Evolutionary conservation across 2,797 vertebrate genomes (phyloP).

Genomic region (Oreonectes daqikongensis): DNA sequence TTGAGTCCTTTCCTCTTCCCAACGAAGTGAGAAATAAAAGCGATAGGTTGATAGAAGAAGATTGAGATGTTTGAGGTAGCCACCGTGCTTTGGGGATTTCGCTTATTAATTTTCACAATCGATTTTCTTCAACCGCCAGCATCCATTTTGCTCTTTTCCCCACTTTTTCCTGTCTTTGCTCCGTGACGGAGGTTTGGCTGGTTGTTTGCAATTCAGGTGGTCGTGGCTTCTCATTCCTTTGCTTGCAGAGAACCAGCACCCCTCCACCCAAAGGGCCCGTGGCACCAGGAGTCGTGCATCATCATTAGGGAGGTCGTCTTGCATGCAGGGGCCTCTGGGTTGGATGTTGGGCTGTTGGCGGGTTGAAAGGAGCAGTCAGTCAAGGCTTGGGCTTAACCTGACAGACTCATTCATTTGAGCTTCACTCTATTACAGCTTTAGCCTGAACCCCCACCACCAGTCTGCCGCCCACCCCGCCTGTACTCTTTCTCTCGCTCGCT

Average conservation of each 20-base stretch:
- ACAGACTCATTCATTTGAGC: conserved; percentile 60
- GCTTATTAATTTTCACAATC: conserved; percentile 59
- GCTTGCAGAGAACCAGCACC: background rate
- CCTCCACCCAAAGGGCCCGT: conserved; percentile 11
- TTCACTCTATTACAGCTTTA: conserved; percentile 47
- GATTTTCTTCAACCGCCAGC: conserved; percentile 51
- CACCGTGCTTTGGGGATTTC: conserved; percentile 49
- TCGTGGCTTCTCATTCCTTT: conserved; percentile 11
- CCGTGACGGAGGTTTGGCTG: conserved; percentile 11
- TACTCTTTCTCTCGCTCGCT: background rate
- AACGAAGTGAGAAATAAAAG: conserved; percentile 39
- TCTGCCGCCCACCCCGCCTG: background rate
- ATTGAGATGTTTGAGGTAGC: conserved; percentile 43
- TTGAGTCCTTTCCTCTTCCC: conserved; percentile 40
- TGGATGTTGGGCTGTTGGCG: conserved; percentile 41
- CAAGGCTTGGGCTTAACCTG: conserved; percentile 51
- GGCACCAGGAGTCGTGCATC: conserved; percentile 54
- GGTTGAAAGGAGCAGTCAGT: conserved; percentile 53
- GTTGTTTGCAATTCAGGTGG: conserved; percentile 28
- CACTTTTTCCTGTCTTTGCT: background rate
- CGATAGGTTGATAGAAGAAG: conserved; percentile 37
- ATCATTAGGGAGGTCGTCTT: conserved; percentile 60
- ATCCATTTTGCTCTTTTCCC: conserved; percentile 43
- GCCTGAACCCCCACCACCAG: conserved; percentile 39
- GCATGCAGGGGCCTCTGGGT: conserved; percentile 52